Evolutionary conservation across 1,140 invertebrate species (phyloP), one percentile per base, ranked within the genome.

Genomic region (Caenorhabditis briggsae): DNA sequence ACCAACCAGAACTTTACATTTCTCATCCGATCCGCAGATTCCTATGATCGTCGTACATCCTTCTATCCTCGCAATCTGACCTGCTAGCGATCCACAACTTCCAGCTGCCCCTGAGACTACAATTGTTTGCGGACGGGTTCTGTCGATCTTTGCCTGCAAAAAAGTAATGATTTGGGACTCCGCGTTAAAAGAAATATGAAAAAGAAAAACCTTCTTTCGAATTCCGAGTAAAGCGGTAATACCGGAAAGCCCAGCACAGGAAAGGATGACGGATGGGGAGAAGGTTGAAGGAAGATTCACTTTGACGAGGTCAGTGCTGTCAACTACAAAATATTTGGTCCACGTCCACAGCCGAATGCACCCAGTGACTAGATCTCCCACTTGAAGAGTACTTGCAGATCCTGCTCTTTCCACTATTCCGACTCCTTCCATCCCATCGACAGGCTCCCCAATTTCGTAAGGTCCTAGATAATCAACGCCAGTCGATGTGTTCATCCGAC

Each of bases 281-380:
- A 78, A 78, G 9, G 14, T 53, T 25, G 70, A 23, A 18, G 70
- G 70, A 23, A 78, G 70, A 23, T 78, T 78, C 70, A 78, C 70
- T 78, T 78, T 78, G 70, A 78, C 70, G 14, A 78, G 70, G 20
- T 78, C 70, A 50, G 46, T 53, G 33, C 70, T 78, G 33, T 78
- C 70, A 50, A 46, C 48, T 46, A 78, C 70, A 50, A 78, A 78
- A 78, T 78, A 78, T n/a, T 78, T 78, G 20, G 70, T 78, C 70
- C 70, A 78, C 1, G 70, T 78, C 70, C 70, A 78, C 46, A 78
- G 50, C 53, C 70, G 70, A 78, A 78, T 78, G n/a, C 70, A 78
- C 0, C 70, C 70, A 23, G 70, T 78, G 7, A 78, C 70, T 12
- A 78, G 46, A 50, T 78, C 70, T 7, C 70, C 70, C 6, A 78